phyloP scores from a whole-genome alignment of 2,888 invertebrate species.

The Axea sp. region DNA sequence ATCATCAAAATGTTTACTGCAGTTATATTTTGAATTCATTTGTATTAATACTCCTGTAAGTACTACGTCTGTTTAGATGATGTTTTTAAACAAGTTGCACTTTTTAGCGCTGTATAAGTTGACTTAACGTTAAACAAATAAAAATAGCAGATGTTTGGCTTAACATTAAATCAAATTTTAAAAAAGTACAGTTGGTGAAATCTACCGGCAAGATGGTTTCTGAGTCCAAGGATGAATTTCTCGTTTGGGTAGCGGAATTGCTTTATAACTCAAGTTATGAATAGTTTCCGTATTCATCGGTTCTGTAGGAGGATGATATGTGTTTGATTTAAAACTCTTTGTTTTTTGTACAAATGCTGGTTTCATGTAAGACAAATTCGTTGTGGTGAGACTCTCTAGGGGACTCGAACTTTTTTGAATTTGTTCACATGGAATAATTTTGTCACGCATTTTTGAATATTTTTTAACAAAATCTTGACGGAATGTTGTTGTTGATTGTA shows the following conservation, averaged over 20 bases:
- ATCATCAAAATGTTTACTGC: too few species aligned
- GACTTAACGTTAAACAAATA: too few species aligned
- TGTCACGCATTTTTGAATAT: conserved; percentile 66
- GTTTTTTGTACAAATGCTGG: conserved; percentile 71
- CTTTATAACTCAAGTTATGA: conserved; percentile 76
- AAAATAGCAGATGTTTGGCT: too few species aligned
- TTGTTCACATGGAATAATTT: conserved; percentile 72
- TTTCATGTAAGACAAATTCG: conserved; percentile 69
- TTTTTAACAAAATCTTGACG: conserved; percentile 73
- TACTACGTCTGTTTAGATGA: too few species aligned
- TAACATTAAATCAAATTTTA: neutral
- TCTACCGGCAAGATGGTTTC: conserved; percentile 70
- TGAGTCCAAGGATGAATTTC: conserved; percentile 75
- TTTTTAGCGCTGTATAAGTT: too few species aligned
- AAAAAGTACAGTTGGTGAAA: conserved; percentile 2
- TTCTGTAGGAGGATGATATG: conserved; percentile 70
- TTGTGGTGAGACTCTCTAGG: conserved; percentile 71
- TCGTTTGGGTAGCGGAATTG: conserved; percentile 69
- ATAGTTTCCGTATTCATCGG: conserved; percentile 73
- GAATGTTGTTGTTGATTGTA: conserved; percentile 74
- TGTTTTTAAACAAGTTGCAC: too few species aligned
- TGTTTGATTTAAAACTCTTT: conserved; percentile 73
- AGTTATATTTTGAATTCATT: too few species aligned
- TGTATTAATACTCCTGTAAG: too few species aligned
- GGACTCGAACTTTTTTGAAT: conserved; percentile 70